A percentile compares a stretch with the other conserved stretches of the same genome.
Conservation (phyloP, 2,888 invertebrate species). For the Punctoribates punctum region DNA sequence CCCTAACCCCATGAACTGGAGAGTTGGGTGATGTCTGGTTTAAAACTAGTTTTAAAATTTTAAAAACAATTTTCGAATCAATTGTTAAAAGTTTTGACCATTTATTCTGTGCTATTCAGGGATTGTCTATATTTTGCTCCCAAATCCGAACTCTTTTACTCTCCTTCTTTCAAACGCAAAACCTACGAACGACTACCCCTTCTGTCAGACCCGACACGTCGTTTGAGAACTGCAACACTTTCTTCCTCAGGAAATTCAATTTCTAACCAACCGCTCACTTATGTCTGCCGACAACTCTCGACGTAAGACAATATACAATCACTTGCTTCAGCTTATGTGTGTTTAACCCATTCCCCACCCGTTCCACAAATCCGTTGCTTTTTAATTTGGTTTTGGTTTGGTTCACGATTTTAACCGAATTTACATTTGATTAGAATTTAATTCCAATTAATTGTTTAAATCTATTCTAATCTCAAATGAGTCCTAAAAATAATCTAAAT, state of each 20-base stretch:
- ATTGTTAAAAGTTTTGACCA: not conserved
- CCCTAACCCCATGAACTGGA: no score
- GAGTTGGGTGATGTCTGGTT: no score
- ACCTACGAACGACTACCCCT: constrained; percentile 49
- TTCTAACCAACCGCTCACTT: constrained; percentile 26
- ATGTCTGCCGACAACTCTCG: constrained; percentile 36
- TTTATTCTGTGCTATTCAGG: constrained; percentile 20
- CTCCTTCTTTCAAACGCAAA: constrained; percentile 52
- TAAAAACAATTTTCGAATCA: not conserved
- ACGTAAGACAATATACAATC: constrained; percentile 30
- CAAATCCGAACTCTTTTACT: constrained; percentile 47
- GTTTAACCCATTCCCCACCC: not conserved
- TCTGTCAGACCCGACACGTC: constrained; percentile 16
- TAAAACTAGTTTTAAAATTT: not conserved
- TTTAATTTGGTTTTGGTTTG: not conserved
- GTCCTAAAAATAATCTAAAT: constrained; percentile 26
- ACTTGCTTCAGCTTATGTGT: constrained; percentile 14
- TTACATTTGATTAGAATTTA: not conserved
- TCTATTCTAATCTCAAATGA: not conserved
- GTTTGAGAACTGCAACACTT: constrained; percentile 17
- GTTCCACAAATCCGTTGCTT: not conserved
- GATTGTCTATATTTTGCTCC: constrained; percentile 17
- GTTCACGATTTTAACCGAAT: not conserved
- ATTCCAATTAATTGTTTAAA: not conserved
- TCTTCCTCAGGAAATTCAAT: constrained; percentile 33